These are phyloP conservation scores for Polietes domitor DNA, from an alignment of 2,888 invertebrate genomes.

Conservation along the genomic window DNA sequence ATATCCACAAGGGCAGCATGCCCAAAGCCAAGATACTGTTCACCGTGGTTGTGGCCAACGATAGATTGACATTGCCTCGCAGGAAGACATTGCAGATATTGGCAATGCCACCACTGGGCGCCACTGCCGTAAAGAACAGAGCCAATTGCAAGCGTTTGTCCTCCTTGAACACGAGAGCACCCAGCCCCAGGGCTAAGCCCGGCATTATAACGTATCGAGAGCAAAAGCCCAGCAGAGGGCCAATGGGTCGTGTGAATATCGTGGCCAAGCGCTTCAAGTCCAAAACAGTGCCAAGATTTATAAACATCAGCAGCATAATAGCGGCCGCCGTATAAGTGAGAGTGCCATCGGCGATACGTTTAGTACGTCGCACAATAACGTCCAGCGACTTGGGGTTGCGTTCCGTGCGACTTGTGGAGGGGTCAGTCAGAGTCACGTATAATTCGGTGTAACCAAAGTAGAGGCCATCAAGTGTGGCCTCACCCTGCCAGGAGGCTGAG, in stretches of 20 bases:
- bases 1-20: constrained; percentile 93
- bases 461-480: constrained; percentile 59
- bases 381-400: constrained; percentile 47
- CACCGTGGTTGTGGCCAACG: constrained; percentile 94
- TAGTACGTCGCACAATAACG: constrained; percentile 65
- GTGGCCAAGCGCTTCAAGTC: constrained; percentile 86
- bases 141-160: constrained; percentile 87
- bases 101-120: constrained; percentile 94
- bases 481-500: constrained; percentile 66
- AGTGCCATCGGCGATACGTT: constrained; percentile 82
- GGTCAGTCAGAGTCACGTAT: constrained; percentile 62
- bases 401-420: constrained; percentile 40
- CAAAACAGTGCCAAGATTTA: constrained; percentile 93
- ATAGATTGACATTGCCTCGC: constrained; percentile 94
- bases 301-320: constrained; percentile 88
- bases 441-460: constrained; percentile 69
- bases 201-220: constrained; percentile 92
- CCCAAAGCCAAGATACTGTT: constrained; percentile 92
- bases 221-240: constrained; percentile 88
- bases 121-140: constrained; percentile 91
- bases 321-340: constrained; percentile 87
- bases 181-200: constrained; percentile 82
- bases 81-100: constrained; percentile 96
- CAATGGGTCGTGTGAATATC: constrained; percentile 86
- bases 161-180: constrained; percentile 83